These are phyloP conservation scores for Urophycis tenuis DNA, from an alignment of 2,797 vertebrate species.

Conservation along the genomic window DNA sequence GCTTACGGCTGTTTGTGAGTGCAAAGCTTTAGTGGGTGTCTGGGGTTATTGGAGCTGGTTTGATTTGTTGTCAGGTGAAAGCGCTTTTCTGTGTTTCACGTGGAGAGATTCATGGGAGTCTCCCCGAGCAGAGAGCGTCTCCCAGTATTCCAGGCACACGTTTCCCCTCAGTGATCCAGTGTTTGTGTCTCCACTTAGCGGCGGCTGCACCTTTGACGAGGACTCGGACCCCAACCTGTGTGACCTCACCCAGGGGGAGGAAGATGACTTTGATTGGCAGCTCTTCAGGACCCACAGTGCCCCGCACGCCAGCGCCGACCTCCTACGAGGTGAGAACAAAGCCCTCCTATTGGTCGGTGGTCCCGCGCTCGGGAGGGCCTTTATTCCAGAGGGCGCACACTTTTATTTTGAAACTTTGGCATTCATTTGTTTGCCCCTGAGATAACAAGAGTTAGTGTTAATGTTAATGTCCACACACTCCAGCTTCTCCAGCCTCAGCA, in stretches of 20 bases:
- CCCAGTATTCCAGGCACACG: background rate
- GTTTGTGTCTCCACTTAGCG: conserved; percentile 44
- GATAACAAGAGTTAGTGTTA: too few relatives aligned
- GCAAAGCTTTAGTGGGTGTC: background rate
- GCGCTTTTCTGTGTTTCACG: background rate
- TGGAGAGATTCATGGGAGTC: background rate
- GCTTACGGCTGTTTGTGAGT: background rate
- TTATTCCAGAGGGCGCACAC: too few relatives aligned
- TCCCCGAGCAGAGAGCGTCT: background rate
- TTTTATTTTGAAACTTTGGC: background rate
- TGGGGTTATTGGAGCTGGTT: background rate
- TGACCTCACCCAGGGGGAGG: conserved; percentile 87
- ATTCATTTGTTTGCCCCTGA: background rate
- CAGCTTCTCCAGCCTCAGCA: too few relatives aligned
- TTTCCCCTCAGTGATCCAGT: background rate
- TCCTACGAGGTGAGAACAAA: conserved; percentile 82
- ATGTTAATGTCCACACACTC: background rate
- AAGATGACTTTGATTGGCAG: conserved; percentile 95
- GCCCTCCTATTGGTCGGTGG: background rate
- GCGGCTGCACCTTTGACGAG: conserved; percentile 95
- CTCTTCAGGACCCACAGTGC: conserved; percentile 76
- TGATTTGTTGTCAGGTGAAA: background rate
- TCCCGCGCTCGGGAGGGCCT: background rate
- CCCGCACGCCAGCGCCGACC: conserved; percentile 76
- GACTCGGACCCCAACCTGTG: conserved; percentile 81